Conservation (phyloP, 2,797 vertebrate genomes). For the Natrix natrix region DNA sequence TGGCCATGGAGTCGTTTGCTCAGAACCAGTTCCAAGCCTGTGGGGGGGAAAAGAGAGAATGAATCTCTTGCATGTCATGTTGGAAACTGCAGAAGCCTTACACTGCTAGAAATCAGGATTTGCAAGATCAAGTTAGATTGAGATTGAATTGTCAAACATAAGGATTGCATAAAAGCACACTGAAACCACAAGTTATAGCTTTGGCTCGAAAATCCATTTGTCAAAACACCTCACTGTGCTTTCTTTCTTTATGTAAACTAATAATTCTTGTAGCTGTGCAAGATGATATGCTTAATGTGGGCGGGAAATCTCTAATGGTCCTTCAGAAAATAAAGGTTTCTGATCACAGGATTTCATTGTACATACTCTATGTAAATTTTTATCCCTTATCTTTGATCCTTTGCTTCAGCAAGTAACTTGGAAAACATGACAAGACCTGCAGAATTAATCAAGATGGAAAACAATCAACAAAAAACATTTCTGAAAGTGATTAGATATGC, state of each 20-base stretch:
- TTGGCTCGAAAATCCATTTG: neutral
- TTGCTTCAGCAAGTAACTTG: neutral
- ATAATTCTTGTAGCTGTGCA: neutral
- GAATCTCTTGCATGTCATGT: neutral
- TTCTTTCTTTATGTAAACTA: neutral
- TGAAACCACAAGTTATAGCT: neutral
- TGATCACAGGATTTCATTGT: neutral
- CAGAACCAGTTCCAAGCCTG: slow-evolving; percentile 86
- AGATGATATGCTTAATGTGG: neutral
- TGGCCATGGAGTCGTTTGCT: slow-evolving; percentile 86
- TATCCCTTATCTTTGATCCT: neutral
- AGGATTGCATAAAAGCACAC: neutral
- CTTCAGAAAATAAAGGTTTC: neutral
- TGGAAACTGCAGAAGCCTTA: neutral
- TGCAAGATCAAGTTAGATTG: neutral
- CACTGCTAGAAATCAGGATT: neutral
- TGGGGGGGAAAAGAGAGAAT: neutral
- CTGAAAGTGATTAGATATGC: neutral
- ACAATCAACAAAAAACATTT: neutral
- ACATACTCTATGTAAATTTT: neutral
- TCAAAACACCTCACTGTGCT: neutral
- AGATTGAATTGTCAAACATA: neutral
- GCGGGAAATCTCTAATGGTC: neutral
- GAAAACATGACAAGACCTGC: neutral
- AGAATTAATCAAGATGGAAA: neutral